These are phyloP conservation scores for Festucalex cinctus DNA, from an alignment of 2,113 vertebrate species.

Conservation along the genomic window DNA sequence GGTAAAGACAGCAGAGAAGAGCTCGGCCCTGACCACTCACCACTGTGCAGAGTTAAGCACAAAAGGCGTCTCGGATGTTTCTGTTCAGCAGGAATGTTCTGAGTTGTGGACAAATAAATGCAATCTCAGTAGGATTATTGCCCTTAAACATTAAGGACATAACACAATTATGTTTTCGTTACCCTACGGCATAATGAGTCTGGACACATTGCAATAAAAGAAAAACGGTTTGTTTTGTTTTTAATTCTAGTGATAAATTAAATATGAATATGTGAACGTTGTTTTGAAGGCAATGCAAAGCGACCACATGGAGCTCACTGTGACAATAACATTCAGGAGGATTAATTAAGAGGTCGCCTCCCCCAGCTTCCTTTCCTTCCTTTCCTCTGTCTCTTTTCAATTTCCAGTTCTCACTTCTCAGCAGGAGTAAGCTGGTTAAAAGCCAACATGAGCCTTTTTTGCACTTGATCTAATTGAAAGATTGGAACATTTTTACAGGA, in stretches of 20 bases:
- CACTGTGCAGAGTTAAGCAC: not conserved
- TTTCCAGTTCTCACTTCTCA: not conserved
- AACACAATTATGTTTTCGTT: not conserved
- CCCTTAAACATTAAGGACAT: not conserved
- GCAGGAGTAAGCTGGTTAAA: constrained; percentile 5
- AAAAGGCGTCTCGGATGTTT: constrained; percentile 10
- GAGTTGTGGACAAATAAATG: not conserved
- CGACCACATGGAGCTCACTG: constrained; percentile 3
- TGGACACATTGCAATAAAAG: not conserved
- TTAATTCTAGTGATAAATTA: not conserved
- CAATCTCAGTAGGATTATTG: not conserved
- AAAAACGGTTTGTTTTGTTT: not conserved
- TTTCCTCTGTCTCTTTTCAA: not conserved
- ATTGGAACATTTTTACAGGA: not conserved
- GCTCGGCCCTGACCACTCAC: not conserved
- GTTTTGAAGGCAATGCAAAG: constrained; percentile 1
- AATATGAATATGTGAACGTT: not conserved
- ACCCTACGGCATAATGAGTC: not conserved
- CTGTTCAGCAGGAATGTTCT: constrained; percentile 9
- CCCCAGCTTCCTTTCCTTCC: not conserved
- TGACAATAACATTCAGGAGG: not conserved
- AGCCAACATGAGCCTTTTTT: not conserved
- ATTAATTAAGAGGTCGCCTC: constrained; percentile 9
- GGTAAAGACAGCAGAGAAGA: not conserved
- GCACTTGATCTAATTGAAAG: not conserved